Base-by-base conservation (phyloP, 2,888 invertebrate genomes). In the Pandemis heparana region DNA sequence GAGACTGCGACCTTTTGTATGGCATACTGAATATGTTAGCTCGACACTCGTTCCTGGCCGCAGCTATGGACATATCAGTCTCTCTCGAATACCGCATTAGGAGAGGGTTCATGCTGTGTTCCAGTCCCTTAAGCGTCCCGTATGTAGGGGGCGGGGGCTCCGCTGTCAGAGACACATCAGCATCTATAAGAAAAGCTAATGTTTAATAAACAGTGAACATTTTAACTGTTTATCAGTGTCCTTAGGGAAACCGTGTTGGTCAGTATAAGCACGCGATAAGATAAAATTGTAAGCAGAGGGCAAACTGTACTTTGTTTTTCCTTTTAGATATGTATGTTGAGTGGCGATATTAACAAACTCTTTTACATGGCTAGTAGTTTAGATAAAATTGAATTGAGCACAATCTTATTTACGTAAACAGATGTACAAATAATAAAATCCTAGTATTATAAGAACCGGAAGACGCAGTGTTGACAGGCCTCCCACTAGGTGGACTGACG, bases 31-130 rank as follows among this genome's bases (percentile, higher is more conserved):
- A 98, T 53, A 99, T 92, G 80, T 97, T 96, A 76, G 97, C 96
- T 71, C 98, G 95, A 81, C 96, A 96, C 84, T 98, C 98, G 80
- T 96, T 96, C 63, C 98, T 95, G 0, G 97, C 96, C 75, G 96
- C 96, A 23, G 97, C 96, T 82, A 98, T 97, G 32, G 98, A 97
- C 78, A 96, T 95, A 83, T 98, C 98, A 0, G 98, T 98, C 94
- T 99, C 98, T 48, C 98, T 95, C 0, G 98, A 97, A 88, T 98
- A 99, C 87, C 97, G 97, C 87, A 98, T 97, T 70, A 98, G 92
- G 81, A 98, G 97, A 0, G 98, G 98, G 91, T 98, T 98, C 96
- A 98, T 97, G 83, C 98, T 98, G 86, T 98, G 98, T 83, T 98
- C 98, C 61, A 98, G 93, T 0, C 98, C 98, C 86, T 98, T 97